Evolutionary conservation across 2,797 vertebrate species (phyloP).

Genomic region (Anniella stebbinsi): DNA sequence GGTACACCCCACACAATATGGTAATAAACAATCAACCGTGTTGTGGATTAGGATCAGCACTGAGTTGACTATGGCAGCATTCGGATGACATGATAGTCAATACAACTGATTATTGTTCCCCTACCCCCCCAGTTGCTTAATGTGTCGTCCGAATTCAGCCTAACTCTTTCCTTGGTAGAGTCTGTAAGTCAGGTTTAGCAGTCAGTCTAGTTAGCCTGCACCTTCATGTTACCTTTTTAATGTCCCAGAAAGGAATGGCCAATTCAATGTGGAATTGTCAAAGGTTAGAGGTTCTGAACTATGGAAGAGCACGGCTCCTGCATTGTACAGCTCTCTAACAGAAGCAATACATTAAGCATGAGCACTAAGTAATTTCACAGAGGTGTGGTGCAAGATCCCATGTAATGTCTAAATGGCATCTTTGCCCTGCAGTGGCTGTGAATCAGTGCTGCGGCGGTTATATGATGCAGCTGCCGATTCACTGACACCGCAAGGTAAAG

Average conservation of each 20-base stretch:
- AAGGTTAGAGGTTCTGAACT: rapidly evolving
- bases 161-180: neutral
- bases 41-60: too few relatives aligned
- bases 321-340: neutral
- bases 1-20: too few relatives aligned
- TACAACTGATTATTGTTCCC: too few relatives aligned
- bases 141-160: too few relatives aligned
- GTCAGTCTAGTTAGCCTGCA: neutral
- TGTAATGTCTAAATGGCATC: neutral
- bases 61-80: too few relatives aligned
- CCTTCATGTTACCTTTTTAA: neutral
- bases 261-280: neutral
- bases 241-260: neutral
- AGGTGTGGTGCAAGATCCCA: neutral
- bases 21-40: too few relatives aligned
- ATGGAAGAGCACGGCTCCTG: neutral
- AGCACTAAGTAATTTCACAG: neutral
- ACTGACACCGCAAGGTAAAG: too few relatives aligned
- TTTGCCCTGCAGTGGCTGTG: too few relatives aligned
- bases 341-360: neutral
- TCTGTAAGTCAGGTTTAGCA: neutral
- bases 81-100: too few relatives aligned
- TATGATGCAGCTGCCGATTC: too few relatives aligned
- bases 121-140: too few relatives aligned
- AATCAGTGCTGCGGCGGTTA: too few relatives aligned